These are phyloP conservation scores for Plectropomus leopardus DNA, from an alignment of 2,113 vertebrate genomes.

Conservation along the genomic window DNA sequence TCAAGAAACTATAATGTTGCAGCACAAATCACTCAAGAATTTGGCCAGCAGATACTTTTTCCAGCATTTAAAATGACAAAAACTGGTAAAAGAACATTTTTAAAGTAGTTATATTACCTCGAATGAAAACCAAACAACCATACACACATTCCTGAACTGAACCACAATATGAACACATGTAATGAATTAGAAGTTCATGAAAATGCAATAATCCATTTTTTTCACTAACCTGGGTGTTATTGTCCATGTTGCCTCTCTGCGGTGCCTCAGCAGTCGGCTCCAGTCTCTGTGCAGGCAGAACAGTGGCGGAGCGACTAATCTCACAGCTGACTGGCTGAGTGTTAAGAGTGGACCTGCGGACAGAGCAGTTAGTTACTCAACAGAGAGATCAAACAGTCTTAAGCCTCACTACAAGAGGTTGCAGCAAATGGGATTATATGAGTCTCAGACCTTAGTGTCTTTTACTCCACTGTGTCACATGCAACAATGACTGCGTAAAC, in stretches of 20 bases:
- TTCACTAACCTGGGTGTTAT: conserved; percentile 56
- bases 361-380: conserved; percentile 59
- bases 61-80: background rate
- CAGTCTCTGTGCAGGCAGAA: conserved; percentile 9
- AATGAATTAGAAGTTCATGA: background rate
- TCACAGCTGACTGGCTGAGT: conserved; percentile 38
- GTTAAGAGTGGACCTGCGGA: conserved; percentile 45
- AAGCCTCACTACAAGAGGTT: conserved; percentile 48
- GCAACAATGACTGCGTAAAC: background rate
- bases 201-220: background rate
- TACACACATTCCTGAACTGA: background rate
- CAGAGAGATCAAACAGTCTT: conserved; percentile 64
- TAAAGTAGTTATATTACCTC: background rate
- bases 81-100: background rate
- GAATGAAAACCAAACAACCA: background rate
- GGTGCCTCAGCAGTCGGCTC: conserved; percentile 11
- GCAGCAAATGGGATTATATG: conserved; percentile 52
- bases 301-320: conserved; percentile 44
- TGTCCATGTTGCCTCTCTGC: conserved; percentile 48
- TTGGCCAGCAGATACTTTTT: too few relatives aligned
- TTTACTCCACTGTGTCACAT: conserved; percentile 13
- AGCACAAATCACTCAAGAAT: background rate
- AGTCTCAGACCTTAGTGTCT: conserved; percentile 10
- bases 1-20: background rate
- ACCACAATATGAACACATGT: background rate